Evolutionary conservation across 2,113 vertebrate genomes (phyloP).

Genomic region (Hemiscyllium ocellatum): DNA sequence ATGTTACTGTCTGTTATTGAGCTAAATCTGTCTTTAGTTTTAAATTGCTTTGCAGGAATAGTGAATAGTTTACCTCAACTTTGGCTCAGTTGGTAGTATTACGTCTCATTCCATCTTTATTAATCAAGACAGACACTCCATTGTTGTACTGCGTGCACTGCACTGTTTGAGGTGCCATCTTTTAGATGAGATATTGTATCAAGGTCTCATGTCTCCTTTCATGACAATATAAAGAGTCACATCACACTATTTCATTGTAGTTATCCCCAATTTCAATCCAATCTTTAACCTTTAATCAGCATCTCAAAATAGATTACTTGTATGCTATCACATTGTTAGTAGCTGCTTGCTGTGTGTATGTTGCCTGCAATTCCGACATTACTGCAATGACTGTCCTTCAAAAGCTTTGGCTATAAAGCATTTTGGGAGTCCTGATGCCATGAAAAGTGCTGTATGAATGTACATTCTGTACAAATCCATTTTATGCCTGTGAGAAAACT

Average conservation of each 20-base stretch:
- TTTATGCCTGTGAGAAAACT: not conserved
- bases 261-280: not conserved
- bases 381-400: not conserved
- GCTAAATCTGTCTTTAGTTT: not conserved
- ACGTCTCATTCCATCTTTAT: not conserved
- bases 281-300: not conserved
- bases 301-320: not conserved
- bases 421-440: not conserved
- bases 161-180: not conserved
- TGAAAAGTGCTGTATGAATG: not conserved
- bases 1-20: not conserved
- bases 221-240: not conserved
- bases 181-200: not conserved
- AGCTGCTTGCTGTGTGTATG: not conserved
- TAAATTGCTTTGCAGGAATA: not conserved
- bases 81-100: not conserved
- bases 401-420: not conserved
- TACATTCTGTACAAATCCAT: not conserved
- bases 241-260: no score
- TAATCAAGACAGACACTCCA: not conserved
- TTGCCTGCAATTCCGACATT: not conserved
- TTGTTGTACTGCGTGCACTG: not conserved
- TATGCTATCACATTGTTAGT: not conserved
- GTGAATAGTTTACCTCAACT: not conserved
- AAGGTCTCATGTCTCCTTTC: not conserved